phyloP scores from a whole-genome alignment of 2,113 vertebrate genomes.

The Cochlearius cochlearius region DNA sequence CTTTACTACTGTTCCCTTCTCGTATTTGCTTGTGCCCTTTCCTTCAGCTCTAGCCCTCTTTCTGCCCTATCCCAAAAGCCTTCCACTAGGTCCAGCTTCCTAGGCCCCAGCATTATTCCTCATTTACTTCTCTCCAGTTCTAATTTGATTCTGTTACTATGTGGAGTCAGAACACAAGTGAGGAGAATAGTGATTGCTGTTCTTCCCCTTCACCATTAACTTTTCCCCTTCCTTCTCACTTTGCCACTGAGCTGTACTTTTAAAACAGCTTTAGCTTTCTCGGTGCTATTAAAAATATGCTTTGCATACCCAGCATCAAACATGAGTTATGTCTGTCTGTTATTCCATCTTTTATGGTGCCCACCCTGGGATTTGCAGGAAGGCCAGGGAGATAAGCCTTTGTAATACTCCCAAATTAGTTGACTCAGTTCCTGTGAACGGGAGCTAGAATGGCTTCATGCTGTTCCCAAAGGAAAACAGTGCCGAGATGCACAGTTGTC shows the following conservation, averaged over 20 bases:
- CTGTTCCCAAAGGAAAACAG: background rate
- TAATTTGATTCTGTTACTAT: background rate
- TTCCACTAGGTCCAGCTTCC: background rate
- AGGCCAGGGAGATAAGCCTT: background rate
- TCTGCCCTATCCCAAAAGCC: background rate
- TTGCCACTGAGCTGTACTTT: background rate
- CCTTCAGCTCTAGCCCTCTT: background rate
- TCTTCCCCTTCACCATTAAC: background rate
- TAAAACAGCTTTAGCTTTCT: background rate
- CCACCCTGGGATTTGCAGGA: background rate
- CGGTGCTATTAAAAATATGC: background rate
- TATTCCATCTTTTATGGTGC: background rate
- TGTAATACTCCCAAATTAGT: background rate
- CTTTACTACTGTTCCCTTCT: background rate
- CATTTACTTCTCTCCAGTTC: background rate
- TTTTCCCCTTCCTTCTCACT: background rate
- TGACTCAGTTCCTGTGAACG: background rate
- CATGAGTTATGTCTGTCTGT: background rate
- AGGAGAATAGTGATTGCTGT: background rate
- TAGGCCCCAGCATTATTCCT: background rate
- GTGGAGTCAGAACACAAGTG: background rate
- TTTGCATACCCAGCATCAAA: background rate
- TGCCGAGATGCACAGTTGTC: background rate
- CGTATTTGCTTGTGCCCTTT: background rate
- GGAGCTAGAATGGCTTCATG: background rate